Conservation (phyloP, 2,888 invertebrate genomes). For the Chrysodeixis includens region DNA sequence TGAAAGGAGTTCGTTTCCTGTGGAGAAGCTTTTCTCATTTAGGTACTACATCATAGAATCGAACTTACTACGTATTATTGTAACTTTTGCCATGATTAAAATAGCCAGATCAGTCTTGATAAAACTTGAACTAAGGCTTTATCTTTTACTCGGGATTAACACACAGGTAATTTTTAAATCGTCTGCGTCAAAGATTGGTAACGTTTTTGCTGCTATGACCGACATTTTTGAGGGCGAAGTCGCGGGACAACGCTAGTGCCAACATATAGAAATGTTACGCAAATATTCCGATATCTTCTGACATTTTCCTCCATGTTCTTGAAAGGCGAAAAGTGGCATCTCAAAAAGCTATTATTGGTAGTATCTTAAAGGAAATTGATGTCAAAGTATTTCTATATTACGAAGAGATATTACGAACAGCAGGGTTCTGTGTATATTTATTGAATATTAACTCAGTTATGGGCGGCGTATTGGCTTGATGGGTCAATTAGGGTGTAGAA, state of each 20-base stretch:
- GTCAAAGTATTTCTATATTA: background rate
- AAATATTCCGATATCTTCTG: background rate
- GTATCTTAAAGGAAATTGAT: background rate
- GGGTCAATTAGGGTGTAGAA: background rate
- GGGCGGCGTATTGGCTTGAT: background rate
- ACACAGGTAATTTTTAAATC: no score
- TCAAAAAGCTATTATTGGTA: constrained; percentile 3
- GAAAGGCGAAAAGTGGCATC: constrained; percentile 2
- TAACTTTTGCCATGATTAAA: no score
- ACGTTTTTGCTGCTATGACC: no score
- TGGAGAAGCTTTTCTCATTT: background rate
- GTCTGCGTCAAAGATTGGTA: no score
- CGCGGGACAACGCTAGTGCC: no score
- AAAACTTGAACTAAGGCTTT: no score
- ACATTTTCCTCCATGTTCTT: background rate
- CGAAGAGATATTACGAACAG: background rate
- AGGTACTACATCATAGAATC: background rate
- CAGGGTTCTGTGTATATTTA: background rate
- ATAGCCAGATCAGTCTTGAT: no score
- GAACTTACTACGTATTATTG: no score
- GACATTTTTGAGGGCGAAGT: no score
- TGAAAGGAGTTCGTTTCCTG: background rate
- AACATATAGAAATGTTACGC: background rate
- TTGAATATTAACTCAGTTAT: constrained; percentile 1
- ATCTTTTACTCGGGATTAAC: no score